These are phyloP conservation scores for Melanerpes aurifrons DNA, from an alignment of 2,113 vertebrate genomes.

Conservation along the genomic window DNA sequence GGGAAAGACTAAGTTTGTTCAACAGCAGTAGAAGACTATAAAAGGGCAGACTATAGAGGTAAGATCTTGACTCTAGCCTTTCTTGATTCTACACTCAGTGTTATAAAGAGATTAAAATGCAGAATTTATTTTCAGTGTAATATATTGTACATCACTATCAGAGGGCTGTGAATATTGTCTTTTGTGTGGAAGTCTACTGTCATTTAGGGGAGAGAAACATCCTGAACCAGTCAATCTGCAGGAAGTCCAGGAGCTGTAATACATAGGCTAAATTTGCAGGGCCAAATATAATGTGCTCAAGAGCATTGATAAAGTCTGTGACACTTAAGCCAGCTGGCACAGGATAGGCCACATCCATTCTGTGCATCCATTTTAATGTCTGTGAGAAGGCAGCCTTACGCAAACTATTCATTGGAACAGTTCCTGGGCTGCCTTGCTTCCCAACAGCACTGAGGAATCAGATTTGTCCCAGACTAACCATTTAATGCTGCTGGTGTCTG, in stretches of 20 bases:
- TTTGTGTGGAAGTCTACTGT: not conserved
- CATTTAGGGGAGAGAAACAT: not conserved
- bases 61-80: not conserved
- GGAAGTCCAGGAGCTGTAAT: not conserved
- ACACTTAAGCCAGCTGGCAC: slow-evolving; percentile 44
- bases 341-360: not conserved
- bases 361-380: not conserved
- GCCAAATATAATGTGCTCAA: not conserved
- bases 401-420: not conserved
- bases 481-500: not conserved
- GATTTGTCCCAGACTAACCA: not conserved
- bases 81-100: not conserved
- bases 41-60: not conserved
- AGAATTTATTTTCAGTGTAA: not conserved
- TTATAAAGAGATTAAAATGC: not conserved
- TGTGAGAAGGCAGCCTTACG: not conserved
- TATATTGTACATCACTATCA: not conserved
- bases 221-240: not conserved
- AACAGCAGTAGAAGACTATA: not conserved
- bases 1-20: not conserved
- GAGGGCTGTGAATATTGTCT: not conserved
- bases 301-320: not conserved
- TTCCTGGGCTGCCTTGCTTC: not conserved
- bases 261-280: not conserved
- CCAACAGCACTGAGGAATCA: not conserved